These are phyloP conservation scores for Sebastes fasciatus DNA, from an alignment of 2,113 vertebrate species.

Conservation along the genomic window DNA sequence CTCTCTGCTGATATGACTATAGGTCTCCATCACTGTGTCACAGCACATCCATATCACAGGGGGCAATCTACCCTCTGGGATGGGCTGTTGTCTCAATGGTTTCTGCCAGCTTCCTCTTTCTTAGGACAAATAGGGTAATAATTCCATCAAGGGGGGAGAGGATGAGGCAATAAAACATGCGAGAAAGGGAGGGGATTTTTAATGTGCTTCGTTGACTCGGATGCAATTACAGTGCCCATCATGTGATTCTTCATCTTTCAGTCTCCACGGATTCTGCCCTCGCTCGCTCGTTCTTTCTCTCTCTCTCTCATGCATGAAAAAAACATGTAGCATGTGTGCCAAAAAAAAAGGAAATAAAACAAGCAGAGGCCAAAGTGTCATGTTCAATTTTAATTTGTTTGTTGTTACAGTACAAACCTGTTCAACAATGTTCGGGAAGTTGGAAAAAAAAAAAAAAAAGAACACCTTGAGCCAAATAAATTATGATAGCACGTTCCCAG, in stretches of 20 bases:
- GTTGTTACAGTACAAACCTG: slow-evolving; percentile 60
- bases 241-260: slow-evolving; percentile 65
- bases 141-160: slow-evolving; percentile 70
- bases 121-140: slow-evolving; percentile 72
- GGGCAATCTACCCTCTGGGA: slow-evolving; percentile 51
- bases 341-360: slow-evolving; percentile 31
- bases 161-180: slow-evolving; percentile 71
- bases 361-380: slow-evolving; percentile 64
- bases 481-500: slow-evolving; percentile 67
- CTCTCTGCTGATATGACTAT: slow-evolving; percentile 38
- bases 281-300: neutral
- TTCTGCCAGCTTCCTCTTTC: slow-evolving; percentile 58
- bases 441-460: slow-evolving; percentile 3
- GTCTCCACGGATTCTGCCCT: slow-evolving; percentile 49
- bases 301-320: neutral
- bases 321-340: slow-evolving; percentile 1
- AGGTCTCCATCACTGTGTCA: slow-evolving; percentile 51
- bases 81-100: slow-evolving; percentile 46
- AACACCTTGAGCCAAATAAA: slow-evolving; percentile 74
- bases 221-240: slow-evolving; percentile 76
- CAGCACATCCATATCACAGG: slow-evolving; percentile 40
- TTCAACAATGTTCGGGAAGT: slow-evolving; percentile 51
- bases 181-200: slow-evolving; percentile 56
- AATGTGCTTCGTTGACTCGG: slow-evolving; percentile 67
- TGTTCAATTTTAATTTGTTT: slow-evolving; percentile 73